phyloP scores from a whole-genome alignment of 2,888 invertebrate species.

The Drosophila phalerata region DNA sequence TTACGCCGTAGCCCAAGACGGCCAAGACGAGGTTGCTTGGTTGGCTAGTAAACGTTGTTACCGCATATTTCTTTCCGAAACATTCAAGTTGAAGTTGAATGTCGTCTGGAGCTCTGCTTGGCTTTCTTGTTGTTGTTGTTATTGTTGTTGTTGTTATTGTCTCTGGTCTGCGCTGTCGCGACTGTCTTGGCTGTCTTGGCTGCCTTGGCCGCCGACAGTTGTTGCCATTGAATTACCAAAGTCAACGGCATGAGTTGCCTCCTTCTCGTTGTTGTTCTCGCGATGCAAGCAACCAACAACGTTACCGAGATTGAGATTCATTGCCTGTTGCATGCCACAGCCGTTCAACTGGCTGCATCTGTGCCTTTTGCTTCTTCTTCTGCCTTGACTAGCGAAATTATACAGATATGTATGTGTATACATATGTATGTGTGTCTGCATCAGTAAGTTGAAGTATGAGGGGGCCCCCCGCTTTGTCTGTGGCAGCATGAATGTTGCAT shows the following conservation, averaged over 20 bases:
- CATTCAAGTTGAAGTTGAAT: conserved; percentile 72
- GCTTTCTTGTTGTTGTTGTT: conserved; percentile 24
- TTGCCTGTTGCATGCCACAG: conserved; percentile 78
- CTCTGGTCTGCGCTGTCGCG: conserved; percentile 31
- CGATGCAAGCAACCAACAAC: conserved; percentile 40
- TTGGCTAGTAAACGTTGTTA: conserved; percentile 73
- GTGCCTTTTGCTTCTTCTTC: conserved; percentile 17
- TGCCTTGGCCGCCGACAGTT: conserved; percentile 38
- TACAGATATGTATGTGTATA: conserved; percentile 30
- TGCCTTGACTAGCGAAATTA: conserved; percentile 69
- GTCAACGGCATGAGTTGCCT: conserved; percentile 69
- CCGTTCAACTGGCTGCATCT: conserved; percentile 71
- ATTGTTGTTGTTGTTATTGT: conserved; percentile 36
- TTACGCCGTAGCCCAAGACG: conserved; percentile 24
- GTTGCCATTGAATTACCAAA: conserved; percentile 78
- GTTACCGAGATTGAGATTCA: conserved; percentile 76
- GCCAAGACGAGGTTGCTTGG: conserved; percentile 29
- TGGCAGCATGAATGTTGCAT: conserved; percentile 58
- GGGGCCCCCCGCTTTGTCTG: conserved; percentile 34
- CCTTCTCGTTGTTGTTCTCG: conserved; percentile 36
- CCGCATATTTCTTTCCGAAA: conserved; percentile 75
- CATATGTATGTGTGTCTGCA: conserved; percentile 15
- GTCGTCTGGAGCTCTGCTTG: conserved; percentile 58
- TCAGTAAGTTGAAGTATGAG: not conserved
- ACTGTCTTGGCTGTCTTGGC: conserved; percentile 37